Evolutionary conservation across 2,888 invertebrate species (phyloP).

Genomic region (Electrophaes corylata): DNA sequence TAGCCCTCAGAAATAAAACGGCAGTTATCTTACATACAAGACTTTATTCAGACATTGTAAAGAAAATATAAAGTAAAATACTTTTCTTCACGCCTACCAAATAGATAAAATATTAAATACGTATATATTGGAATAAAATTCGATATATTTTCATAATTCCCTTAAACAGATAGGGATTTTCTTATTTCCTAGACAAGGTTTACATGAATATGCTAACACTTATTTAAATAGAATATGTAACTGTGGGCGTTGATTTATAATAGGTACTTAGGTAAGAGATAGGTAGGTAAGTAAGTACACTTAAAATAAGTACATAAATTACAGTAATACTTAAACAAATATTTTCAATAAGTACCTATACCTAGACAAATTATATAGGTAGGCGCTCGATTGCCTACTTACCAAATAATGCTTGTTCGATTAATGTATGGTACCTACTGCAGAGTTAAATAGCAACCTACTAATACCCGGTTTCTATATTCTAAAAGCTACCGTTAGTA

Average conservation of each 20-base stretch:
- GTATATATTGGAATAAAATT: constrained; percentile 76
- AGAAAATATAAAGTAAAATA: constrained; percentile 78
- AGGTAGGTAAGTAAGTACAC: background rate
- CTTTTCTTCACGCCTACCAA: constrained; percentile 68
- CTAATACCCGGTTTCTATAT: too few species aligned
- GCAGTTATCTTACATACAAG: constrained; percentile 66
- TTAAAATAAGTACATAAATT: background rate
- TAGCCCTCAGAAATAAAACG: constrained; percentile 49
- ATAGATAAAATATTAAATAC: constrained; percentile 73
- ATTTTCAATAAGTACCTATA: too few species aligned
- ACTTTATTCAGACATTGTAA: constrained; percentile 82
- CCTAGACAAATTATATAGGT: too few species aligned
- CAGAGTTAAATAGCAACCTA: too few species aligned
- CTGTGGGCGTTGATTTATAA: constrained; percentile 43
- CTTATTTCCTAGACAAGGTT: constrained; percentile 49
- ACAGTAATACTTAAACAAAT: too few species aligned
- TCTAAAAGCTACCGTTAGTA: too few species aligned
- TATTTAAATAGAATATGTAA: constrained; percentile 30
- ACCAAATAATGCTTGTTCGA: too few species aligned
- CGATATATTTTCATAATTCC: constrained; percentile 67
- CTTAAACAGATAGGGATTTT: constrained; percentile 54
- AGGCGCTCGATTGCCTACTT: too few species aligned
- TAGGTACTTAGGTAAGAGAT: background rate
- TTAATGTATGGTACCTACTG: background rate
- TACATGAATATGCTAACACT: constrained; percentile 41